Percentiles rank a stretch among this genome's conserved stretches.
phyloP scores from a whole-genome alignment of 2,888 invertebrate genomes.

The Bellardia pandia region DNA sequence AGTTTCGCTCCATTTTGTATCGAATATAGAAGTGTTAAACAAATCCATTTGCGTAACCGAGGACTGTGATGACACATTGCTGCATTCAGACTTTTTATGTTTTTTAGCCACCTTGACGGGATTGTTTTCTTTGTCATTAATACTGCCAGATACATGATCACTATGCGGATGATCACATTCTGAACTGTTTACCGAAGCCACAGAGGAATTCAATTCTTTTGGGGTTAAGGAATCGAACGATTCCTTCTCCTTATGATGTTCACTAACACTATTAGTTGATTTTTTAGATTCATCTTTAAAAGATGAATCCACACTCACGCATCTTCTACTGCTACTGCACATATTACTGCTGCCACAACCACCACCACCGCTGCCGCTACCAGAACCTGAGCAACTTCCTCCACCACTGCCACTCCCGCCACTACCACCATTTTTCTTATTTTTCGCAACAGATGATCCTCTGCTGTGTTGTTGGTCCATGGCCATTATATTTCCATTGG shows the following conservation, averaged over 20 bases:
- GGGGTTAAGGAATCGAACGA: constrained; percentile 68
- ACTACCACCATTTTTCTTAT: constrained; percentile 75
- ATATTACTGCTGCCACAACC: constrained; percentile 41
- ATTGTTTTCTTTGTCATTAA: constrained; percentile 80
- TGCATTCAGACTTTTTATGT: constrained; percentile 73
- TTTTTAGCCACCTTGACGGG: constrained; percentile 73
- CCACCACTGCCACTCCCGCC: constrained; percentile 43
- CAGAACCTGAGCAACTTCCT: constrained; percentile 61
- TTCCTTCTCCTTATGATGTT: constrained; percentile 63
- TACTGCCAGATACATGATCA: constrained; percentile 70
- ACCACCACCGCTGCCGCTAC: constrained; percentile 58
- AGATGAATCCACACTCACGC: constrained; percentile 53
- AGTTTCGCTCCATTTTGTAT: constrained; percentile 88
- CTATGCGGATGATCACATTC: constrained; percentile 67
- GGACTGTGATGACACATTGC: constrained; percentile 51
- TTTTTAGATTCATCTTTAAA: constrained; percentile 58
- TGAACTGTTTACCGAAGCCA: constrained; percentile 62
- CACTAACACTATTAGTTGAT: constrained; percentile 10
- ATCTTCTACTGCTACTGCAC: constrained; percentile 38
- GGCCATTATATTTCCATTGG: constrained; percentile 76
- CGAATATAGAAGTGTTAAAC: constrained; percentile 59
- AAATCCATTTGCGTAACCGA: constrained; percentile 47
- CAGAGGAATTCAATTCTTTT: constrained; percentile 73
- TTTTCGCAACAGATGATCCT: constrained; percentile 53
- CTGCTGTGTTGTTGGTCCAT: constrained; percentile 75